Base-by-base conservation (phyloP, 1,140 invertebrate species). In the Ganaspis sp. region DNA sequence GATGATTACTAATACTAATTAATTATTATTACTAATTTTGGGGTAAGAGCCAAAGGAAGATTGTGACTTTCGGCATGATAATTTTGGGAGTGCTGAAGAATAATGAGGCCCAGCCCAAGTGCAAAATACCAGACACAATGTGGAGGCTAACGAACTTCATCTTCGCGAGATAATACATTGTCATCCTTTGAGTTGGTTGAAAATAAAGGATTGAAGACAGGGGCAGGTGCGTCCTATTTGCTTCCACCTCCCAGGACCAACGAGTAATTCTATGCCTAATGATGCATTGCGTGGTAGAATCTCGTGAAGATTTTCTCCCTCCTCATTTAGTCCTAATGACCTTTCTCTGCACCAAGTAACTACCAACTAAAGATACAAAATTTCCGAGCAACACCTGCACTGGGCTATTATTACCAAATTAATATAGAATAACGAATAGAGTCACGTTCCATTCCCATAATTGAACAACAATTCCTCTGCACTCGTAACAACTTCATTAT, bases 161-260 rank as follows among this genome's bases (percentile, higher is more conserved):
- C 37, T 64, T 34, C 6, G 23, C n/a, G 40, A 75, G 34, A 45
- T 70, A 42, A 26, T 70, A 37, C 34, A 19, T 26, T 34, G 42
- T 70, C 64, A 70, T 70, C 69, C 40, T 29, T 72, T 29, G 70
- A 58, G 15, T n/a, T 45, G 15, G 45, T 49, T 49, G 45, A 49
- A 49, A 49, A 74, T 40, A 71, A 71, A 34, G 42, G 70, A 69
- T 70, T 72, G n/a, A 53, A 40, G 58, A 15, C 8, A 45, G 69
- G 69, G 74, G 80, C 83, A 84, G 83, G 81, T 84, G 83, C 75
- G 81, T 81, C 77, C 79, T 82, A 82, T 82, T 84, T 84, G 79
- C 71, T 23, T 19, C 69, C 17, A 9, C 6, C 21, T 19, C 26
- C 17, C 8, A 11, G 0, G 8, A 70, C 29, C 69, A 19, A 34